Conservation (phyloP, 1,140 invertebrate genomes). For the Berghia stephanieae region DNA sequence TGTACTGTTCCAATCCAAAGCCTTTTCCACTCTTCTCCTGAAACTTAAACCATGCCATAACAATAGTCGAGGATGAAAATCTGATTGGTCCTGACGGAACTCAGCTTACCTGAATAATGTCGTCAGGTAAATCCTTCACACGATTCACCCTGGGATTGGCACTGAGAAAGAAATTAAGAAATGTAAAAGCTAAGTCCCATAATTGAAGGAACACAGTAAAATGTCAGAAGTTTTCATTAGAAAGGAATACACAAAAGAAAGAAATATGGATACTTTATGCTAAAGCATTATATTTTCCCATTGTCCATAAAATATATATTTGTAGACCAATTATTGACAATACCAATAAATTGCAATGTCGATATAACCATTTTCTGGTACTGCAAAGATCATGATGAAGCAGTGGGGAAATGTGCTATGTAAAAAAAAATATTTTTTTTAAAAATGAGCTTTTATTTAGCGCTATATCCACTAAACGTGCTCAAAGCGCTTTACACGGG, state of each 20-base stretch:
- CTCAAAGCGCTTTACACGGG: too few relatives aligned
- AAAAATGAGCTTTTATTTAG: too few relatives aligned
- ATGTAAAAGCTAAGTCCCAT: background rate
- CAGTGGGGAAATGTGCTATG: too few relatives aligned
- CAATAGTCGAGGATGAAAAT: background rate
- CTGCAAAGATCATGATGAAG: too few relatives aligned
- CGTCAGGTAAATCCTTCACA: conserved; percentile 45
- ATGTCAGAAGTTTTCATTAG: background rate
- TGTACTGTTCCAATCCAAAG: background rate
- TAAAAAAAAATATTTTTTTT: too few relatives aligned
- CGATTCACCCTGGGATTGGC: conserved; percentile 45
- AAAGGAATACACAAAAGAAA: background rate
- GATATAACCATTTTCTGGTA: too few relatives aligned
- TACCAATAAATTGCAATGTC: background rate
- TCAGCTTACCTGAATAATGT: conserved; percentile 45
- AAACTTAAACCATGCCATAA: background rate
- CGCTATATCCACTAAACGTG: too few relatives aligned
- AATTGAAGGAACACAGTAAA: background rate
- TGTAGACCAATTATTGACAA: background rate
- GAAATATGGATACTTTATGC: background rate
- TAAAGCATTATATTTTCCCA: background rate
- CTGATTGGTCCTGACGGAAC: background rate
- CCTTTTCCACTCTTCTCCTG: background rate
- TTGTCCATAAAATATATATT: background rate
- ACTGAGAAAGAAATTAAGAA: conserved; percentile 36